Base-by-base conservation (phyloP, 2,888 invertebrate genomes). In the Bellardia pandia region DNA sequence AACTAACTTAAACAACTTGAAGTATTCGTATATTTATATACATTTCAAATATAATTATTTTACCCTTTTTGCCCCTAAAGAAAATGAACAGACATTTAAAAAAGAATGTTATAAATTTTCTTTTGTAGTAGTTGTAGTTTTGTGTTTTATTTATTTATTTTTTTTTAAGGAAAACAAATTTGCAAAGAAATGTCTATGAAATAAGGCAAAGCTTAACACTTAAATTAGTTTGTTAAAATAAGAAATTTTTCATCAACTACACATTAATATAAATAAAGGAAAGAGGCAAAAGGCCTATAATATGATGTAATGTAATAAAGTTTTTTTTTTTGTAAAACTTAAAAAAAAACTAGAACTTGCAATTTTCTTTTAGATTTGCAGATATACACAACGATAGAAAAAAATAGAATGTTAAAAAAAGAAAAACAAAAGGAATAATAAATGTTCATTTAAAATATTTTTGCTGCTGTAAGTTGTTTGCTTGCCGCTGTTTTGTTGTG, bases 191-290 rank as follows among this genome's bases (percentile, higher is more conserved):
- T 42, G 56, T 23, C 72, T 72, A 37, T 33, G 30, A 69, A 66
- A 68, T 48, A 76, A 53, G 51, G 7, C 16, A 84, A 72, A 84
- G 78, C 84, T 84, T 78, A 84, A 84, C 72, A 78, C 77, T 74
- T 51, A 84, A 84, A 66, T 84, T 64, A 85, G 80, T 80, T 80
- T 80, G 69, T 76, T 80, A 71, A 56, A 85, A 76, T 71, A 71
- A 76, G 80, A 76, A 76, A 80, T 85, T 76, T 85, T 80, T 85
- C 76, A 85, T 85, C 85, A 80, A 85, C 85, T 76, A 37, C n/a
- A 53, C 30, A 51, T 51, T 37, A 62, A 79, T 60, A 71, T 23
- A 8, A 71, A 16, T 3, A 68, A 56, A 64, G 42, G 68, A 3
- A 33, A 58, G 16, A 23, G 11, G 5, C 14, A 23, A 66, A 62